Conservation (phyloP, 2,797 vertebrate genomes). For the Microctenopoma steveboyesi region DNA sequence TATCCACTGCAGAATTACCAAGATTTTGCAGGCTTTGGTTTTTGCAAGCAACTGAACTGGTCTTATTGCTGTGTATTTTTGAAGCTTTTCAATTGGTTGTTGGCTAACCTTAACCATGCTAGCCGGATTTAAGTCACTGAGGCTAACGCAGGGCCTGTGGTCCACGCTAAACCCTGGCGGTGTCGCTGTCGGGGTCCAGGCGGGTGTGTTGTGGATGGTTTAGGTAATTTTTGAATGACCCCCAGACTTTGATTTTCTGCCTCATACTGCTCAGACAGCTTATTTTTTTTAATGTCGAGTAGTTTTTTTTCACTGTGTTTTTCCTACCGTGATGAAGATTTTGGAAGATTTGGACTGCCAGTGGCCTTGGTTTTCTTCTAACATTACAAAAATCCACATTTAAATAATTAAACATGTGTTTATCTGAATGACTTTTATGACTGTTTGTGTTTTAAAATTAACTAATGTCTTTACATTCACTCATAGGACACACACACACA, state of each 20-base stretch:
- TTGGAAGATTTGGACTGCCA: constrained; percentile 50
- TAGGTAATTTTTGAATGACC: constrained; percentile 56
- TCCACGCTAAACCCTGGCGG: constrained; percentile 46
- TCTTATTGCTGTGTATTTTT: constrained; percentile 55
- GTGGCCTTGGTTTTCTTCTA: constrained; percentile 48
- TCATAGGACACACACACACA: constrained; percentile 2
- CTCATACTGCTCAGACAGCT: constrained; percentile 23
- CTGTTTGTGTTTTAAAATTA: constrained; percentile 54
- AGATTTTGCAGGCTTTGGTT: constrained; percentile 60
- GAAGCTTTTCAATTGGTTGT: constrained; percentile 46
- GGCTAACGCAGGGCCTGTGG: constrained; percentile 59
- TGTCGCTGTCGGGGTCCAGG: constrained; percentile 62
- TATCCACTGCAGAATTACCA: constrained; percentile 15
- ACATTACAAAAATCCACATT: constrained; percentile 38
- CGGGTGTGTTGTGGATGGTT: constrained; percentile 58
- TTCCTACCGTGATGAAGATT: constrained; percentile 36
- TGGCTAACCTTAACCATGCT: constrained; percentile 62
- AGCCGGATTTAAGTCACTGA: constrained; percentile 45
- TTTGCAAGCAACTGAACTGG: constrained; percentile 59
- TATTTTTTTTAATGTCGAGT: constrained; percentile 31
- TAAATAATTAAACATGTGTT: constrained; percentile 64
- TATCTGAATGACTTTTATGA: constrained; percentile 62
- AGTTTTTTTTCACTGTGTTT: constrained; percentile 9
- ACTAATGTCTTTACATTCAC: constrained; percentile 25
- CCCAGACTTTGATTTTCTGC: constrained; percentile 41